phyloP scores from a whole-genome alignment of 2,113 vertebrate genomes.

The Maccullochella peelii region DNA sequence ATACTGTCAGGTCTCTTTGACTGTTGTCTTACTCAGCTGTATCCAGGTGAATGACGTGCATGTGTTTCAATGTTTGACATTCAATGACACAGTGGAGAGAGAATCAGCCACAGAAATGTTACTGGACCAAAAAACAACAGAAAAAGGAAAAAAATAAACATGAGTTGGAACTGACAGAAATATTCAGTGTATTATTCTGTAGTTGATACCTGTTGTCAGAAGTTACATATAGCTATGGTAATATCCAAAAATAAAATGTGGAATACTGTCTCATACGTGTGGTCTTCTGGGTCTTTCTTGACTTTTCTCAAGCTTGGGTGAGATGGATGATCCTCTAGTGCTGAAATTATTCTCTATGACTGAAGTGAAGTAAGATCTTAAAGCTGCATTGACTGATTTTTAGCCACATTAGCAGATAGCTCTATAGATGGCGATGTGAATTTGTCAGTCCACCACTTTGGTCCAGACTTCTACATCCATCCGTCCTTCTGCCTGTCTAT shows the following conservation, averaged over 20 bases:
- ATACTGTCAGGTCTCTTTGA: conserved; percentile 83
- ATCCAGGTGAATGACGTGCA: conserved; percentile 91
- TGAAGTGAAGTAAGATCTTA: neutral
- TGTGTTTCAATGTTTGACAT: conserved; percentile 89
- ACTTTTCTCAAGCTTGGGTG: neutral
- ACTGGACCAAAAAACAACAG: conserved; percentile 90
- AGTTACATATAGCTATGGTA: conserved; percentile 94
- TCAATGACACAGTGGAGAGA: conserved; percentile 83
- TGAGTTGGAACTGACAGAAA: conserved; percentile 62
- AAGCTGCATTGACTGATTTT: neutral
- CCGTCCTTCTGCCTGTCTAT: too few species aligned
- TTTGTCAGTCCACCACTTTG: neutral
- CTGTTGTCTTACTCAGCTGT: conserved; percentile 86
- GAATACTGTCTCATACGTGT: conserved; percentile 75
- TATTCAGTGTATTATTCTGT: conserved; percentile 82
- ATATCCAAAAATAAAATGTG: conserved; percentile 94
- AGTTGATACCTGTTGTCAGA: conserved; percentile 84
- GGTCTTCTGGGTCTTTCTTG: conserved; percentile 25
- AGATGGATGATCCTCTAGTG: neutral
- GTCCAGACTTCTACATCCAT: too few species aligned
- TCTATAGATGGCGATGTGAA: neutral
- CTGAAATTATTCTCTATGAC: neutral
- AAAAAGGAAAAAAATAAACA: conserved; percentile 45
- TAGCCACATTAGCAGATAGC: neutral
- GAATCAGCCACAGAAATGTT: conserved; percentile 86